phyloP scores from a whole-genome alignment of 2,797 vertebrate genomes.

The Phalloptychus januarius region DNA sequence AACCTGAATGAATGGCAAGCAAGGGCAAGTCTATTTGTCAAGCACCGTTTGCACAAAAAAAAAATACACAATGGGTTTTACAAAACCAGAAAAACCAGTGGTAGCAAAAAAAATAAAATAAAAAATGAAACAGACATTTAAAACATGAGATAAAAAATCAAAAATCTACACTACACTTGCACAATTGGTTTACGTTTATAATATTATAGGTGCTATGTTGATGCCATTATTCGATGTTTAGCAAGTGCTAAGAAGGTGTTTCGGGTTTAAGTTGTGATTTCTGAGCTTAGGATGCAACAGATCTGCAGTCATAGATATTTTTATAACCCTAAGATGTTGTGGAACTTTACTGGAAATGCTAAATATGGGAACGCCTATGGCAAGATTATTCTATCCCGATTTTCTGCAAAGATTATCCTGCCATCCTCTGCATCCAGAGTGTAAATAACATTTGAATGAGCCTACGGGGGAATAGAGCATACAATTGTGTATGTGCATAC shows the following conservation, averaged over 20 bases:
- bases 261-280: neutral
- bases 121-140: neutral
- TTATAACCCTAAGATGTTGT: neutral
- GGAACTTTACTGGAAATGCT: neutral
- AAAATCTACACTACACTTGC: neutral
- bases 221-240: neutral
- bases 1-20: neutral
- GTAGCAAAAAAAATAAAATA: neutral
- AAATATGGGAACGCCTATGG: neutral
- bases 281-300: neutral
- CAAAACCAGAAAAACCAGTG: neutral
- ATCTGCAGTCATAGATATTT: neutral
- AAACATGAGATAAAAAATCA: neutral
- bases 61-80: neutral
- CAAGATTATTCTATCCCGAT: neutral
- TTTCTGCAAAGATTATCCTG: neutral
- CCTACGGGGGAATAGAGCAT: neutral
- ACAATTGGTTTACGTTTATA: neutral
- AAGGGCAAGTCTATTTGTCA: neutral
- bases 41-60: neutral
- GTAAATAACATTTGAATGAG: slow-evolving; percentile 6
- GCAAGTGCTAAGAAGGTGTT: neutral
- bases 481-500: neutral
- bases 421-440: neutral
- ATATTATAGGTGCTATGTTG: neutral